Base-by-base conservation (phyloP, 2,113 vertebrate genomes). In the Tringa solitaria region DNA sequence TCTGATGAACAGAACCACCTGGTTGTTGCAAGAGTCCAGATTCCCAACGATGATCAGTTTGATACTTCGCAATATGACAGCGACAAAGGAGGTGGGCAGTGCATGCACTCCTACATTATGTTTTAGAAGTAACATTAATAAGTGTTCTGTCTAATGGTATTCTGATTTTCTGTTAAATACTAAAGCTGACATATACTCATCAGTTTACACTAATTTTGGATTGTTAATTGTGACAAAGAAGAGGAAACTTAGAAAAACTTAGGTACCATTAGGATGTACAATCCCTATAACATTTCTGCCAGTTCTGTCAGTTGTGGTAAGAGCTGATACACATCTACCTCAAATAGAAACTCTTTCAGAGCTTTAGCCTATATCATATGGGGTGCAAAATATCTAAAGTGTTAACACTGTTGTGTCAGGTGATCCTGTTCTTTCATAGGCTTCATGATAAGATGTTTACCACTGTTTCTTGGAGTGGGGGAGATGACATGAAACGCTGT, bases 1-100 rank as follows among this genome's bases (percentile, higher is more conserved):
- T 99, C 99, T 4, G 99, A 99, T 95, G 99, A 99, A 84, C 99
- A 99, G 98, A 99, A 99, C 97, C 99, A 99, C 96, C 98, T 99
- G 32, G 99, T 99, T 79, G 99, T 99, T 75, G 99, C 99, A 86
- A 99, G 99, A 39, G 99, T 99, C 79, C 99, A 99, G 98, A 98
- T 99, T 91, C 99, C 99, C 24, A 99, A 98, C 7, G 98, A 99
- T 35, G 99, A 99, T 53, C 99, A 99, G 94, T 99, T 99, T 97
- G 99, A 99, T 63, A 96, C 98, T 41, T 99, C 98, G 3, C 99
- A 99, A 56, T 99, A 98, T 89, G 99, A 99, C 97, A 99, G 98
- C 35, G 99, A 99, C 37, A 99, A 99, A 98, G 99, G 99, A 98
- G 99, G 99, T 99, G 96, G 92, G 97, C 89, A 68, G 61, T 43